phyloP scores from a whole-genome alignment of 1,140 invertebrate species.

The Listronotus bonariensis region DNA sequence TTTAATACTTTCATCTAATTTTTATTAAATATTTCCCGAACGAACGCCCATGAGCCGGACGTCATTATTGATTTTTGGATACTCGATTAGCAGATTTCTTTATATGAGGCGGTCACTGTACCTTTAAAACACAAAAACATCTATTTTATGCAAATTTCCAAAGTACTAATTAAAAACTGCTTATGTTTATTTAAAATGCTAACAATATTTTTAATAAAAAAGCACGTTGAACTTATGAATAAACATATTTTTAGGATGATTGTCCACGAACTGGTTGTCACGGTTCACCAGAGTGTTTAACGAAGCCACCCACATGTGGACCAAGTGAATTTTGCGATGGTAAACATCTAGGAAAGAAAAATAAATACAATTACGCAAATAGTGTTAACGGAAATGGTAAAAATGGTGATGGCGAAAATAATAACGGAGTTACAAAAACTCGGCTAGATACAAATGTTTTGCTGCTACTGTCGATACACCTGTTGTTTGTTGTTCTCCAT shows the following conservation, averaged over 20 bases:
- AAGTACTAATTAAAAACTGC: too few relatives aligned
- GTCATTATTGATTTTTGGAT: too few relatives aligned
- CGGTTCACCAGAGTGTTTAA: constrained; percentile 67
- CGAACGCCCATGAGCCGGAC: too few relatives aligned
- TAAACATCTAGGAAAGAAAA: constrained; percentile 46
- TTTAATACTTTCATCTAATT: too few relatives aligned
- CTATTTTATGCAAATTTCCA: too few relatives aligned
- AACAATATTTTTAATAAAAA: too few relatives aligned
- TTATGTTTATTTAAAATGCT: too few relatives aligned
- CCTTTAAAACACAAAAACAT: too few relatives aligned
- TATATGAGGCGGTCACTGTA: too few relatives aligned
- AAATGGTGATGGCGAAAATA: background rate
- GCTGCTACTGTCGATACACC: constrained; percentile 30
- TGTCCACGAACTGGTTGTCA: constrained; percentile 71
- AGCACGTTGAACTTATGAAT: background rate
- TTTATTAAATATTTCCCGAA: too few relatives aligned
- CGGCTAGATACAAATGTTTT: constrained; percentile 35
- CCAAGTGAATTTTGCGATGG: constrained; percentile 49
- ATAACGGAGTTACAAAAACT: background rate
- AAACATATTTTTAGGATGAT: constrained; percentile 60
- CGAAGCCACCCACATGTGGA: constrained; percentile 49
- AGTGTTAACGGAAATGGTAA: constrained; percentile 9
- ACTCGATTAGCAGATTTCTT: too few relatives aligned
- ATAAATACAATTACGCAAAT: constrained; percentile 17
- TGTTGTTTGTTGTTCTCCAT: constrained; percentile 15